Conservation (phyloP, 2,888 invertebrate species). For the Ischnura elegans region DNA sequence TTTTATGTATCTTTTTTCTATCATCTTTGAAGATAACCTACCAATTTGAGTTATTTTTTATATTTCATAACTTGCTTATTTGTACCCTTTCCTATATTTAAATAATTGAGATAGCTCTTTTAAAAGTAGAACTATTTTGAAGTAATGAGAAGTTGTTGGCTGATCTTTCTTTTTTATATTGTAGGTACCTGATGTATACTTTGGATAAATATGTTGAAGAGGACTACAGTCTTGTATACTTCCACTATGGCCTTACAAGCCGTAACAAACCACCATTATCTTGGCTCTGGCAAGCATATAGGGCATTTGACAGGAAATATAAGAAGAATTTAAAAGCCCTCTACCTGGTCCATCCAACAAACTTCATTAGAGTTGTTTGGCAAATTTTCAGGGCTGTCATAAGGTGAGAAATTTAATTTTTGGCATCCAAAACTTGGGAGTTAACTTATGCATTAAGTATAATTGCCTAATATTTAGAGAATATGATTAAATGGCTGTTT, state of each 20-base stretch:
- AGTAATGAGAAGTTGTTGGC: too few relatives aligned
- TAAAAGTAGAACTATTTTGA: too few relatives aligned
- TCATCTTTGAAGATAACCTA: too few relatives aligned
- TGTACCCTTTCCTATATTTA: too few relatives aligned
- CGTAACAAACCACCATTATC: conserved; percentile 97
- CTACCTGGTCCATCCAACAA: conserved; percentile 98
- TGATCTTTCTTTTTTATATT: conserved; percentile 71
- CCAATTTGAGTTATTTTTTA: too few relatives aligned
- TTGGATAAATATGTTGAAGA: conserved; percentile 98
- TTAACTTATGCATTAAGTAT: too few relatives aligned
- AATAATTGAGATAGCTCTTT: too few relatives aligned
- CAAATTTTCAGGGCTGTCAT: conserved; percentile 97
- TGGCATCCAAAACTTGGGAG: not conserved
- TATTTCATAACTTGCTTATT: too few relatives aligned
- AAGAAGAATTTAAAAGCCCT: conserved; percentile 99
- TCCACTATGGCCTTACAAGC: conserved; percentile 97
- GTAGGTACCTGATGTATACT: conserved; percentile 94
- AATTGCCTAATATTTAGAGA: too few relatives aligned
- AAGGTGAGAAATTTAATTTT: conserved; percentile 78
- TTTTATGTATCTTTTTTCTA: too few relatives aligned
- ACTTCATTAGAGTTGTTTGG: conserved; percentile 97
- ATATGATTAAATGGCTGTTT: too few relatives aligned
- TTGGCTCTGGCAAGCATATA: conserved; percentile 98
- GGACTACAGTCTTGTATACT: conserved; percentile 98
- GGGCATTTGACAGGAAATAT: conserved; percentile 98